Percentiles rank a stretch among this genome's conserved stretches.
phyloP scores from a whole-genome alignment of 2,888 invertebrate genomes.

The Chorisops tibialis region DNA sequence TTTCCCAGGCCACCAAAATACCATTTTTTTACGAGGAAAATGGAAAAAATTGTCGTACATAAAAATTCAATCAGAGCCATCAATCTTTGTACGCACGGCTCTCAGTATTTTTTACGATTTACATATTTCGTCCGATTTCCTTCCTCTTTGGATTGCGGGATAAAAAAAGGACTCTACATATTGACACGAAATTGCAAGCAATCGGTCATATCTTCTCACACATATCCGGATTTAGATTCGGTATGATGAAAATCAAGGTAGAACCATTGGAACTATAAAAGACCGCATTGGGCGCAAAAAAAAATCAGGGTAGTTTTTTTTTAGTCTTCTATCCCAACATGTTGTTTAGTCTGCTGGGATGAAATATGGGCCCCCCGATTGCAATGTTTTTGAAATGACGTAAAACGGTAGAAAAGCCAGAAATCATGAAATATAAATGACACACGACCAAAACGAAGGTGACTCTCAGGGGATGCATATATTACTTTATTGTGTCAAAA shows the following conservation, averaged over 20 bases:
- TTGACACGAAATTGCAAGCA: conserved; percentile 2
- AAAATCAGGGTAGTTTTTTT: background rate
- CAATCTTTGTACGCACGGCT: conserved; percentile 18
- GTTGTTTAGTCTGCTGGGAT: background rate
- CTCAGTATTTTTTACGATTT: conserved; percentile 18
- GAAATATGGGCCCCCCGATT: background rate
- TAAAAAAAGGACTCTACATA: conserved; percentile 15
- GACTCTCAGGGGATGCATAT: conserved; percentile 46
- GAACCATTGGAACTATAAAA: background rate
- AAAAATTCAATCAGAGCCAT: conserved; percentile 29
- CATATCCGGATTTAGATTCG: background rate
- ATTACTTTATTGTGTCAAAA: conserved; percentile 36
- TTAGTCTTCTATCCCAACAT: too few species aligned
- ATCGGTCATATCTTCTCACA: conserved; percentile 6
- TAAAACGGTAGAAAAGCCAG: conserved; percentile 20
- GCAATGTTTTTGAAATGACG: conserved; percentile 3
- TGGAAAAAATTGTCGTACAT: conserved; percentile 23
- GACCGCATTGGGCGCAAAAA: background rate
- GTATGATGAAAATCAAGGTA: conserved; percentile 1
- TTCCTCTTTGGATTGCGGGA: background rate
- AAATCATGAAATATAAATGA: conserved; percentile 34
- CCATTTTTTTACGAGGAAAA: conserved; percentile 1
- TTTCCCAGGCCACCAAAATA: conserved; percentile 14
- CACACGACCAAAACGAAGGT: conserved; percentile 37
- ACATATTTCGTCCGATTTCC: conserved; percentile 20